These are phyloP conservation scores for Cheiracanthium punctorium DNA, from an alignment of 2,888 invertebrate species.

Conservation along the genomic window DNA sequence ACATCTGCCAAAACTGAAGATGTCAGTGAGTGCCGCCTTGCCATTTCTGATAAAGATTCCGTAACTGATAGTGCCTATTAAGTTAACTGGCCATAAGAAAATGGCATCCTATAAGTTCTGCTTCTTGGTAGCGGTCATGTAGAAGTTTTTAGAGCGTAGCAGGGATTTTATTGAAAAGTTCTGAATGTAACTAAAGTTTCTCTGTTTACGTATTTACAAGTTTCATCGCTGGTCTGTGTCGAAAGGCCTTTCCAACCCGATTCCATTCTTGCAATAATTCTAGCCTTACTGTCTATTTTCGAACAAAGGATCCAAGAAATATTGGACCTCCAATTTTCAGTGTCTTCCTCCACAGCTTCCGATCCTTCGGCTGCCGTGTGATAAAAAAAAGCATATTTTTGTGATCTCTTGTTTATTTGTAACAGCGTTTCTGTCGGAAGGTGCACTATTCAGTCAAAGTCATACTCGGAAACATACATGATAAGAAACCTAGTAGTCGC, in stretches of 20 bases:
- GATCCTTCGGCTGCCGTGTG: conserved; percentile 49
- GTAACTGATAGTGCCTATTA: too few relatives aligned
- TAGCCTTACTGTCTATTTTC: conserved; percentile 46
- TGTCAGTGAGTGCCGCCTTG: too few relatives aligned
- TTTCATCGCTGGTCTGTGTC: not conserved
- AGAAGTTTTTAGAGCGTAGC: too few relatives aligned
- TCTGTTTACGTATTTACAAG: too few relatives aligned
- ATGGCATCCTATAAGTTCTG: too few relatives aligned
- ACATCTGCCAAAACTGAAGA: too few relatives aligned
- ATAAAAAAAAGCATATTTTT: conserved; percentile 60
- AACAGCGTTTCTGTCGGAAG: conserved; percentile 38
- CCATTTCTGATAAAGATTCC: too few relatives aligned
- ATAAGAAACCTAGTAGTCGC: too few relatives aligned
- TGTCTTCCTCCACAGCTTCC: conserved; percentile 58
- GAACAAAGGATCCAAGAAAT: conserved; percentile 29
- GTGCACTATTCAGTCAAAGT: not conserved
- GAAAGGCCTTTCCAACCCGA: conserved; percentile 15
- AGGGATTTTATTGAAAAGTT: too few relatives aligned
- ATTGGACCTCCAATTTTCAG: conserved; percentile 36
- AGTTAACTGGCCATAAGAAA: too few relatives aligned
- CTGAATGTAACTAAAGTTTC: too few relatives aligned
- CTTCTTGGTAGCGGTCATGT: too few relatives aligned
- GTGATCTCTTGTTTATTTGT: conserved; percentile 58
- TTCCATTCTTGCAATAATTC: conserved; percentile 42
- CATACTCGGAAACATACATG: not conserved